Evolutionary conservation across 2,113 vertebrate genomes (phyloP).

Genomic region (Eupsittula cactorum): DNA sequence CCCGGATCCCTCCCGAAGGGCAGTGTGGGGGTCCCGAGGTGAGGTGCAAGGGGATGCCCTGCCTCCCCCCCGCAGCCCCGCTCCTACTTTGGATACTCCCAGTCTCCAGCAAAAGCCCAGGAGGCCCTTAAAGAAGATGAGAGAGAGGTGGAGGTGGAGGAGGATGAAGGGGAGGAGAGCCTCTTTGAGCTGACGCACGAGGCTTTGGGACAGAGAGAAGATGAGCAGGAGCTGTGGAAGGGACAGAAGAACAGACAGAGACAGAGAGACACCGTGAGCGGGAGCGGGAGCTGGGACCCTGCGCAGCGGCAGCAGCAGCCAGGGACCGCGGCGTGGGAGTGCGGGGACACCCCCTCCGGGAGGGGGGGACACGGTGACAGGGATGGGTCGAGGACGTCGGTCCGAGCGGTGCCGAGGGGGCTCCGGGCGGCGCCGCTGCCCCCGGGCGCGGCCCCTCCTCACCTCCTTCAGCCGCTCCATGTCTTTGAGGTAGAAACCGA

Average conservation of each 20-base stretch:
- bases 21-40: neutral
- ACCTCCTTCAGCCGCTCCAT: constrained; percentile 99
- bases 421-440: neutral
- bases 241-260: constrained; percentile 37
- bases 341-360: neutral
- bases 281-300: neutral
- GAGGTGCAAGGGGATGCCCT: neutral
- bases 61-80: neutral
- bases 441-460: neutral
- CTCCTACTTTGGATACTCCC: constrained; percentile 75
- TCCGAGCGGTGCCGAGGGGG: neutral
- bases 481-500: constrained; percentile 99
- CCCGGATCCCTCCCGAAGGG: neutral
- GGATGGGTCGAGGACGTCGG: neutral
- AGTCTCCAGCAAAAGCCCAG: constrained; percentile 62
- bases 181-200: constrained; percentile 84
- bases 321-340: neutral
- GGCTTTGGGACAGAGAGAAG: constrained; percentile 86
- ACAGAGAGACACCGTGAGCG: neutral
- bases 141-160: constrained; percentile 80
- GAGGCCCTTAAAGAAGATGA: constrained; percentile 75
- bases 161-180: constrained; percentile 80
- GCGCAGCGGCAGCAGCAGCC: neutral
- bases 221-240: constrained; percentile 84
- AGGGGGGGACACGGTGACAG: neutral